Evolutionary conservation across 2,888 invertebrate species (phyloP).

Genomic region (Caenorhabditis sp.): DNA sequence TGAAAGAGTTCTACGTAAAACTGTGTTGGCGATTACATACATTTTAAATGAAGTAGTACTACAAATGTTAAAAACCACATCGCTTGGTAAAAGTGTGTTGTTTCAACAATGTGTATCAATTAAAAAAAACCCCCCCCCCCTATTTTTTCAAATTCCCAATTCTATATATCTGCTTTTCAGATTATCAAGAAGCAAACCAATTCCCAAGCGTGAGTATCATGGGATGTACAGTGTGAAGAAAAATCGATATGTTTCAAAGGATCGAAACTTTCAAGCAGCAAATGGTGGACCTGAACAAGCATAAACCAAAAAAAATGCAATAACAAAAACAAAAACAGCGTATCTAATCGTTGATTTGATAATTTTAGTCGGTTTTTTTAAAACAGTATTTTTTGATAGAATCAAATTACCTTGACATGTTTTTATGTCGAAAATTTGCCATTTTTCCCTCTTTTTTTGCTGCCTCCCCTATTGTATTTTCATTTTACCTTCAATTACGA

Average conservation of each 20-base stretch:
- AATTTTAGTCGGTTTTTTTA: too few species aligned
- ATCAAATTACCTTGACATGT: neutral
- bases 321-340: neutral
- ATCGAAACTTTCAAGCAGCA: constrained; percentile 21
- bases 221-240: constrained; percentile 38
- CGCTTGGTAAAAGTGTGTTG: too few species aligned
- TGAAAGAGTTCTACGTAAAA: too few species aligned
- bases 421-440: neutral
- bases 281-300: constrained; percentile 10
- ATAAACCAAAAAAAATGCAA: neutral
- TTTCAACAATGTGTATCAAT: too few species aligned
- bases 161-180: too few species aligned
- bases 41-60: too few species aligned
- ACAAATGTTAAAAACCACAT: too few species aligned
- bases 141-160: too few species aligned
- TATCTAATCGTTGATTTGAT: neutral
- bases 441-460: neutral
- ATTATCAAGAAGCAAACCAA: constrained; percentile 17
- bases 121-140: too few species aligned
- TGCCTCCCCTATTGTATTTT: neutral
- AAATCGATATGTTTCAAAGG: constrained; percentile 18
- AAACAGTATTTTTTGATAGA: neutral
- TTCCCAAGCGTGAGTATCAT: constrained; percentile 12
- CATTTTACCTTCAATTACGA: neutral
- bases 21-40: neutral